phyloP scores from a whole-genome alignment of 2,888 invertebrate genomes.

The Ennomos fuscantarius region DNA sequence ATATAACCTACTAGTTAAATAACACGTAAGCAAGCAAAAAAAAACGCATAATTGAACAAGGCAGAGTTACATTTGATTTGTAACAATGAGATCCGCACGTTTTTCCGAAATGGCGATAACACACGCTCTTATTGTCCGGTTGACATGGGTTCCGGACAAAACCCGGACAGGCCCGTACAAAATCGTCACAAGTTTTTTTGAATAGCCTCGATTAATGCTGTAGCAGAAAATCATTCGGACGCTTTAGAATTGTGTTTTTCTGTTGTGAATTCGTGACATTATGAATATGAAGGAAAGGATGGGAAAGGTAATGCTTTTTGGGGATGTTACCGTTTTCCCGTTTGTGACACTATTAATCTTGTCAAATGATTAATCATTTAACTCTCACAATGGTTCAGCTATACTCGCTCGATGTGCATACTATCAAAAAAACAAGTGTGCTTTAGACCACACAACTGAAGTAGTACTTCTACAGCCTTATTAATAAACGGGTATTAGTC shows the following conservation, averaged over 20 bases:
- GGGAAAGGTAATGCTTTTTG: conserved; percentile 33
- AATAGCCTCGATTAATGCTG: conserved; percentile 73
- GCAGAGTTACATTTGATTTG: conserved; percentile 65
- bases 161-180: conserved; percentile 49
- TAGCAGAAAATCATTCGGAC: conserved; percentile 73
- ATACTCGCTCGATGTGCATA: too few species aligned
- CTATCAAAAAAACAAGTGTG: too few species aligned
- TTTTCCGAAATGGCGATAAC: conserved; percentile 66
- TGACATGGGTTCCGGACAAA: conserved; percentile 72
- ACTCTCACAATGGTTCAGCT: background rate
- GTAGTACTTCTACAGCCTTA: too few species aligned
- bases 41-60: conserved; percentile 37
- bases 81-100: conserved; percentile 62
- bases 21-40: conserved; percentile 13
- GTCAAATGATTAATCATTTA: background rate
- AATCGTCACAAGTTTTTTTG: conserved; percentile 69
- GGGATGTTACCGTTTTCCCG: conserved; percentile 22
- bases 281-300: conserved; percentile 37
- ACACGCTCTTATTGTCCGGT: conserved; percentile 66
- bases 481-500: too few species aligned
- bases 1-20: background rate
- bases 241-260: conserved; percentile 65
- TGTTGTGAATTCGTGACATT: conserved; percentile 54
- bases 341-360: background rate
- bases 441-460: too few species aligned